Conservation (phyloP, 2,797 vertebrate species). For the Bovichtus variegatus region DNA sequence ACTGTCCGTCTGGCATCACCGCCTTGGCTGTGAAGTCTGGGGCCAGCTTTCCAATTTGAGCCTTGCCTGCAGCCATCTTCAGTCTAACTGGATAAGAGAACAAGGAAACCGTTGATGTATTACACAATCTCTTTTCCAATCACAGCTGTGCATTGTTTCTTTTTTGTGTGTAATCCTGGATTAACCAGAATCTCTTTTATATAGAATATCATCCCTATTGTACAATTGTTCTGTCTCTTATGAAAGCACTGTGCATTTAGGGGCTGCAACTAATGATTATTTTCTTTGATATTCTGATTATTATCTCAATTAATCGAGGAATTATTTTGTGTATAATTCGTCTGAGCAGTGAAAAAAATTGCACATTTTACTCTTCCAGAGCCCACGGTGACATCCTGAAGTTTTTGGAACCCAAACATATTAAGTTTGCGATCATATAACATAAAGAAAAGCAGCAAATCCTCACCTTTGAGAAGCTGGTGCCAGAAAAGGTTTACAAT, state of each 20-base stretch:
- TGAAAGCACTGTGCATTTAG: not conserved
- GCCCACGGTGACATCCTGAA: too few species aligned
- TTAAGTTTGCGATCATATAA: not conserved
- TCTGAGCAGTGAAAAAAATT: not conserved
- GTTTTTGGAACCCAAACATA: not conserved
- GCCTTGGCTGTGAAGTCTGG: slow-evolving; percentile 95
- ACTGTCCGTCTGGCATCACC: slow-evolving; percentile 97
- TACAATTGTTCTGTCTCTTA: not conserved
- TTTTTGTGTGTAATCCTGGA: not conserved
- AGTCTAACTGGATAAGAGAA: slow-evolving; percentile 58
- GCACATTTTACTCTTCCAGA: not conserved
- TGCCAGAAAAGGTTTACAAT: not conserved
- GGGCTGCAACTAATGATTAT: not conserved
- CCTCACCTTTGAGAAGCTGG: not conserved
- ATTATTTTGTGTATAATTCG: not conserved
- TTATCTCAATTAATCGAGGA: not conserved
- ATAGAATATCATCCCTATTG: not conserved
- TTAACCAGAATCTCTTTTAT: not conserved
- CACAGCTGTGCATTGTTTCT: not conserved
- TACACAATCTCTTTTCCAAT: not conserved
- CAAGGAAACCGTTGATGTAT: not conserved
- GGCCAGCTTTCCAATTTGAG: slow-evolving; percentile 93
- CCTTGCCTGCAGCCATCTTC: slow-evolving; percentile 95
- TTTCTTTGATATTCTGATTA: not conserved
- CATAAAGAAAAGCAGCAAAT: not conserved